Evolutionary conservation across 2,888 invertebrate species (phyloP).

Genomic region (Sminthurinus aureus): DNA sequence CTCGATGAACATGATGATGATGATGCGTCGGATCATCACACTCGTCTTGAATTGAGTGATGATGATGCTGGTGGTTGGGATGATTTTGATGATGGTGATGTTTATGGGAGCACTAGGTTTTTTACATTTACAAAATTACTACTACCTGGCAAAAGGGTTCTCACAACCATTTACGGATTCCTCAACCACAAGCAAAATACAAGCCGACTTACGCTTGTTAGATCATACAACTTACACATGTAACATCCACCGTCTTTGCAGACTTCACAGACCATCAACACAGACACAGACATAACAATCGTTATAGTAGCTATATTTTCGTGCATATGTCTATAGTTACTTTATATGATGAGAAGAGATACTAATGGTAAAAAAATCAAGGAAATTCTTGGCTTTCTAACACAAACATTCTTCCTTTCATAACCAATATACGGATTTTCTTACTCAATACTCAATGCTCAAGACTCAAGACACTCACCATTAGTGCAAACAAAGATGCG

Average conservation of each 20-base stretch:
- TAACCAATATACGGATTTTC: no score
- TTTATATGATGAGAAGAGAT: no score
- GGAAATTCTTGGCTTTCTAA: background rate
- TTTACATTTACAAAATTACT: slow-evolving; percentile 33
- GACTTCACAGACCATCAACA: background rate
- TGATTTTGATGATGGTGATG: slow-evolving; percentile 42
- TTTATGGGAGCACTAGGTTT: slow-evolving; percentile 47
- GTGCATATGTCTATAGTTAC: no score
- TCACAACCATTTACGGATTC: background rate
- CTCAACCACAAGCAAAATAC: no score
- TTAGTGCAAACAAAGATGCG: background rate
- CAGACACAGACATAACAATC: no score
- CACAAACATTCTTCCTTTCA: no score
- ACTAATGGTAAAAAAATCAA: background rate
- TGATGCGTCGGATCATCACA: background rate
- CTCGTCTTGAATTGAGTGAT: background rate
- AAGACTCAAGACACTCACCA: background rate
- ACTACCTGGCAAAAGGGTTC: slow-evolving; percentile 45
- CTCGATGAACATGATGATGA: slow-evolving; percentile 1
- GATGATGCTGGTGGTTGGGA: slow-evolving; percentile 41
- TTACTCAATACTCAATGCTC: no score
- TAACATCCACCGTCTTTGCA: no score
- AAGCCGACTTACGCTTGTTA: background rate
- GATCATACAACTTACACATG: background rate
- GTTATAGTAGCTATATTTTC: no score